Evolutionary conservation across 1,140 invertebrate genomes (phyloP).

Genomic region (Myzus persicae): DNA sequence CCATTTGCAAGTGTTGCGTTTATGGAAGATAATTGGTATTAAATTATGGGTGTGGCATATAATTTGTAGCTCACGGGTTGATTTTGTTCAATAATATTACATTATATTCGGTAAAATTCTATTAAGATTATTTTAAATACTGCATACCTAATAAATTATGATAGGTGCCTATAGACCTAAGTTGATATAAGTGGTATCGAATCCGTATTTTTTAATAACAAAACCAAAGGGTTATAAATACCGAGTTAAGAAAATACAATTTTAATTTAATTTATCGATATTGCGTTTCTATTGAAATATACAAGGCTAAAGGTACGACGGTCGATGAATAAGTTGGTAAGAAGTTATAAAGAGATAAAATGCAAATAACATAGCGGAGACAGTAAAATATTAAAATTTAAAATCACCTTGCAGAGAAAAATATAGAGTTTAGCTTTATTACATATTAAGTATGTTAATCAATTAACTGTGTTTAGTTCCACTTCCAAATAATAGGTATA

Average conservation of each 20-base stretch:
- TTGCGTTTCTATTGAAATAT: neutral
- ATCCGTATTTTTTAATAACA: neutral
- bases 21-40: constrained; percentile 27
- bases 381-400: too few relatives aligned
- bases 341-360: neutral
- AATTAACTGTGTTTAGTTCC: neutral
- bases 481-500: neutral
- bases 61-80: constrained; percentile 7
- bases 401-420: neutral
- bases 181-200: neutral
- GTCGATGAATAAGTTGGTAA: neutral
- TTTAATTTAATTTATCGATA: neutral
- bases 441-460: neutral
- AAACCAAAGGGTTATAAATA: neutral
- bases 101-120: neutral
- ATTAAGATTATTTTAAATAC: constrained; percentile 12
- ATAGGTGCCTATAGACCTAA: neutral
- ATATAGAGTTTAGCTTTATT: neutral
- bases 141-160: neutral
- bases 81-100: neutral
- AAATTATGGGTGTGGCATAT: constrained; percentile 5
- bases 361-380: neutral
- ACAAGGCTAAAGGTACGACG: neutral
- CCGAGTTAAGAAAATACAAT: neutral
- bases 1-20: constrained; percentile 10